Conservation (phyloP, 2,888 invertebrate species). For the Bhutanitis thaidina region DNA sequence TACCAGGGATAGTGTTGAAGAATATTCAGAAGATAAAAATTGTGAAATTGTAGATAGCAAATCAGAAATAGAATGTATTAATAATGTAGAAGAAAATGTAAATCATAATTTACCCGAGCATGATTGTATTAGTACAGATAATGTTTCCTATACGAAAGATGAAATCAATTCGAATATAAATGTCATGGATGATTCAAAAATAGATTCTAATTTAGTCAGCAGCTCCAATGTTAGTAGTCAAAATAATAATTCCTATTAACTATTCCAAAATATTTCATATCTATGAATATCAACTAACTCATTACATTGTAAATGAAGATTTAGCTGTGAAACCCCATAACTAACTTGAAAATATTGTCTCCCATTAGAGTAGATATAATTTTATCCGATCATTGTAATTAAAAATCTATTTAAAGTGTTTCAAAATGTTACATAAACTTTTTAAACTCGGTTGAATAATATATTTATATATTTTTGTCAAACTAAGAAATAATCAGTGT, state of each 20-base stretch:
- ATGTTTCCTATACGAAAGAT: slow-evolving; percentile 42
- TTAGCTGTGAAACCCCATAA: slow-evolving; percentile 49
- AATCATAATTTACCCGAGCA: slow-evolving; percentile 38
- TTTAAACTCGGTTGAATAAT: neutral
- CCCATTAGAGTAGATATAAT: too few species aligned
- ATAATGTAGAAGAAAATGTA: slow-evolving; percentile 39
- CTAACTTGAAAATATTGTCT: slow-evolving; percentile 36
- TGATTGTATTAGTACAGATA: slow-evolving; percentile 34
- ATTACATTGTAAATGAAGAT: slow-evolving; percentile 15
- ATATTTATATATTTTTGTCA: too few species aligned
- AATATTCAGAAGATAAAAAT: slow-evolving; percentile 35
- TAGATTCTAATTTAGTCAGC: slow-evolving; percentile 41
- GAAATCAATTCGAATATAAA: slow-evolving; percentile 71
- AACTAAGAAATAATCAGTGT: too few species aligned
- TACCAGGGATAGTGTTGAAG: slow-evolving; percentile 33
- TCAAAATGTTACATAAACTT: neutral
- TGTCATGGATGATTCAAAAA: slow-evolving; percentile 51
- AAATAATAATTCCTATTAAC: slow-evolving; percentile 68
- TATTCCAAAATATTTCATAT: neutral
- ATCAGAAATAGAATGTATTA: slow-evolving; percentile 38
- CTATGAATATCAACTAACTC: too few species aligned
- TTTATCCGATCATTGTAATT: too few species aligned
- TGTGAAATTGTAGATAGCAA: slow-evolving; percentile 48
- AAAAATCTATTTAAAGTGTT: neutral
- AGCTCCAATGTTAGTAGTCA: slow-evolving; percentile 61